A percentile compares a stretch with the other conserved stretches of the same genome.
These are phyloP conservation scores for Apaloderma vittatum DNA, from an alignment of 2,113 vertebrate genomes.

Conservation along the genomic window DNA sequence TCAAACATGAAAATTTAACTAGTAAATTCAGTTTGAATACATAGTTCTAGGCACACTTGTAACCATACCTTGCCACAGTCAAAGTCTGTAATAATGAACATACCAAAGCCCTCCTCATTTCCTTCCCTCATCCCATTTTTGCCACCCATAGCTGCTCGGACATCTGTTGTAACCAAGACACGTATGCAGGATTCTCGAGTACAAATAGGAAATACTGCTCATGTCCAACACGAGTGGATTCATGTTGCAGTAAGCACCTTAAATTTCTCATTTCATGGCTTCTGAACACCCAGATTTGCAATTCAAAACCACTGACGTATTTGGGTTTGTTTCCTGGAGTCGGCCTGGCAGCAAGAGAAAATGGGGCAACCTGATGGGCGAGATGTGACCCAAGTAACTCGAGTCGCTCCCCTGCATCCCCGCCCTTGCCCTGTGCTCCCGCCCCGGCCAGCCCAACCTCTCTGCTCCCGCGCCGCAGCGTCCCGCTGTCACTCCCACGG, in stretches of 20 bases:
- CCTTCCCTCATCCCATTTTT: background rate
- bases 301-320: background rate
- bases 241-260: background rate
- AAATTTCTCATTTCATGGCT: constrained; percentile 28
- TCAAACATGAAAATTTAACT: background rate
- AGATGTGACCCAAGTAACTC: background rate
- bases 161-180: background rate
- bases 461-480: background rate
- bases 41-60: background rate
- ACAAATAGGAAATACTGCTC: background rate
- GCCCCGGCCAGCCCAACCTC: background rate
- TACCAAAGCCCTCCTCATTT: background rate
- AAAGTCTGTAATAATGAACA: background rate
- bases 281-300: background rate
- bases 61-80: background rate
- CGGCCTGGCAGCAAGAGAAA: background rate
- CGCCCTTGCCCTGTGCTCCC: background rate
- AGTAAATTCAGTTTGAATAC: background rate
- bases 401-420: background rate
- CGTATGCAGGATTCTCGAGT: background rate
- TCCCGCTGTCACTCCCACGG: background rate
- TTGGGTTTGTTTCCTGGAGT: background rate
- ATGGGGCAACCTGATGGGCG: background rate
- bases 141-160: background rate
- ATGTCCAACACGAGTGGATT: background rate